Base-by-base conservation (phyloP, 2,888 invertebrate species). In the Mythimna loreyi region DNA sequence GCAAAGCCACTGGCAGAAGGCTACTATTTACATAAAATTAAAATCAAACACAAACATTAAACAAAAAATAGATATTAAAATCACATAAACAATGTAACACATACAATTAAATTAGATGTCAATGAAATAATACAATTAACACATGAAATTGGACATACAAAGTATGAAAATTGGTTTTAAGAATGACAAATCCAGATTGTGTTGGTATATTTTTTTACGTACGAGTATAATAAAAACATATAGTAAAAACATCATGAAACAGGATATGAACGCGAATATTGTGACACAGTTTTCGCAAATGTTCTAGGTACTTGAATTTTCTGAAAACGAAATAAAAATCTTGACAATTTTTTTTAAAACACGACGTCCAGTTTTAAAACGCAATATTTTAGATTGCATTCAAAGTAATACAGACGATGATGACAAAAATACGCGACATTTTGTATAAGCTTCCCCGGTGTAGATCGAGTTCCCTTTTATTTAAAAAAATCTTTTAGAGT, bases 301-400 rank as follows among this genome's bases (percentile, higher is more conserved):
- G 23, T 28, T 23, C 23, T 45, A 13, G 19, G 28, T 11, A 40
- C 6, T 47, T 47, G 36, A 16, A 40, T 55, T 43, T 70, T 25
- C 30, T 25, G 19, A 25, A 68, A 68, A 56, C 1, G 0, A 56
- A 55, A 72, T 52, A 47, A 52, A 72, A 16, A 47, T 33, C 16
- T 47, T 30, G 23, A 50, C 23, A 5, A 40, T 60, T 21, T 55
- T 63, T 57, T 9, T 33, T 45, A 57, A 58, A 53, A 19, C 16
- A 49, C 13, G 36, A 60, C 13, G 43, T 61, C 62, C 43, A 55
- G 56, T 3, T 79, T 67, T 63, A 49, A 52, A 58, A 43, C 28
- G 67, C 47, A 53, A 62, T 68, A 61, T 72, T 80, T 52, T 67
- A 69, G 53, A 75, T 75, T 80, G 75, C 68, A 61, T 75, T 57